These are phyloP conservation scores for Pelodiscus sinensis DNA, from an alignment of 2,113 vertebrate genomes.

Conservation along the genomic window DNA sequence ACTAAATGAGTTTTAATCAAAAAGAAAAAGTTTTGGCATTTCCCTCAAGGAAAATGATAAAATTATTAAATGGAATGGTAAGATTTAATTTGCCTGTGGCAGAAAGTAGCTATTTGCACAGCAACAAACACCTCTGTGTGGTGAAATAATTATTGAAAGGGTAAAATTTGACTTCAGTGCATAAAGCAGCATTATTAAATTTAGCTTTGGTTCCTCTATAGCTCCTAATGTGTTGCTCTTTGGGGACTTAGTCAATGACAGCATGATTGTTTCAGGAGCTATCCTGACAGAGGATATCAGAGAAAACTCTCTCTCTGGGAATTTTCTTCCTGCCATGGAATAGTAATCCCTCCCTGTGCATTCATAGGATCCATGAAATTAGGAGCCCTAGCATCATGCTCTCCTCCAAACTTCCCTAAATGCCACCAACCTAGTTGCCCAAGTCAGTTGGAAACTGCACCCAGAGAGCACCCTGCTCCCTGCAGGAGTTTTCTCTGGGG, in stretches of 20 bases:
- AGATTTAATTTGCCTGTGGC: background rate
- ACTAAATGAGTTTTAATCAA: constrained; percentile 14
- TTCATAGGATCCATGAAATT: background rate
- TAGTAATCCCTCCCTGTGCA: background rate
- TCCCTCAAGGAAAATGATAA: background rate
- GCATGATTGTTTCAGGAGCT: background rate
- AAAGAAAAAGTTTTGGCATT: background rate
- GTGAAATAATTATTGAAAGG: background rate
- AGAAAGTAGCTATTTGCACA: background rate
- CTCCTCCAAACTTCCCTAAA: background rate
- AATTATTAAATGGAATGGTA: background rate
- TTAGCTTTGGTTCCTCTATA: background rate
- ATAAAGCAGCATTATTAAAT: background rate
- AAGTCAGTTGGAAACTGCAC: background rate
- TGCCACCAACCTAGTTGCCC: background rate
- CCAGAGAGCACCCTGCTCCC: background rate
- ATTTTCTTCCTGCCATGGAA: background rate
- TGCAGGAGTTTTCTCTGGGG: background rate
- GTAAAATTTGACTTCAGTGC: background rate
- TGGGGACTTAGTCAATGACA: background rate
- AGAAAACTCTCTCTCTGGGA: background rate
- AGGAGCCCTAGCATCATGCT: background rate
- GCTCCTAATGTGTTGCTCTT: background rate
- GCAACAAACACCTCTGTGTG: background rate
- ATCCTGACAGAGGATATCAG: background rate